Conservation (phyloP, 92 coral and sea anemone species). For the Siderastrea siderea region DNA sequence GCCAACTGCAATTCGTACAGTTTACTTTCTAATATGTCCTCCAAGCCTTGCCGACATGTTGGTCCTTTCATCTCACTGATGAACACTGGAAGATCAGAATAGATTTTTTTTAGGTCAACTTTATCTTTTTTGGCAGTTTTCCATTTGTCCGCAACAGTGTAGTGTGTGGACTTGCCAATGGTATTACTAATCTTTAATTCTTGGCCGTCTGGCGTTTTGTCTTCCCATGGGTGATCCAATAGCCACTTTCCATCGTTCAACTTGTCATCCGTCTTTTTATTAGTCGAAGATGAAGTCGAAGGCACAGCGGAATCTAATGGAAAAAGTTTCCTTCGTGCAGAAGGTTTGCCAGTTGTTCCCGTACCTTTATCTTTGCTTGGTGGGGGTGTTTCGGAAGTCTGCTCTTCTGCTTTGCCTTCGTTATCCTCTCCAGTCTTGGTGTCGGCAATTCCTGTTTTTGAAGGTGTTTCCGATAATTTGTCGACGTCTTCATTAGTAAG, state of each 20-base stretch:
- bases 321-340: neutral
- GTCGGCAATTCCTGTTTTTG: too few species aligned
- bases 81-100: neutral
- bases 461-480: too few species aligned
- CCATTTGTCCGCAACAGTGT: neutral
- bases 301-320: neutral
- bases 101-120: neutral
- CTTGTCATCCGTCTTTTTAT: neutral
- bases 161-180: neutral
- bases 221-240: neutral
- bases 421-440: too few species aligned
- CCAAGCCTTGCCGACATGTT: neutral
- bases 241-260: conserved; percentile 5
- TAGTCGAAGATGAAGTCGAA: neutral
- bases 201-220: neutral
- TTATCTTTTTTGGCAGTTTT: too few species aligned
- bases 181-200: neutral
- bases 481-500: too few species aligned
- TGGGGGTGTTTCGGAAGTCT: too few species aligned
- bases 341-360: too few species aligned
- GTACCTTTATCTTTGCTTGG: too few species aligned
- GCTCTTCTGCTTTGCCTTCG: too few species aligned
- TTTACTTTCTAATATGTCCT: neutral
- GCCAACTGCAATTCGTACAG: neutral
- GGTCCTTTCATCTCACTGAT: neutral